These are phyloP conservation scores for Micromussa lordhowensis DNA, from an alignment of 92 coral and sea anemone species.

Conservation along the genomic window DNA sequence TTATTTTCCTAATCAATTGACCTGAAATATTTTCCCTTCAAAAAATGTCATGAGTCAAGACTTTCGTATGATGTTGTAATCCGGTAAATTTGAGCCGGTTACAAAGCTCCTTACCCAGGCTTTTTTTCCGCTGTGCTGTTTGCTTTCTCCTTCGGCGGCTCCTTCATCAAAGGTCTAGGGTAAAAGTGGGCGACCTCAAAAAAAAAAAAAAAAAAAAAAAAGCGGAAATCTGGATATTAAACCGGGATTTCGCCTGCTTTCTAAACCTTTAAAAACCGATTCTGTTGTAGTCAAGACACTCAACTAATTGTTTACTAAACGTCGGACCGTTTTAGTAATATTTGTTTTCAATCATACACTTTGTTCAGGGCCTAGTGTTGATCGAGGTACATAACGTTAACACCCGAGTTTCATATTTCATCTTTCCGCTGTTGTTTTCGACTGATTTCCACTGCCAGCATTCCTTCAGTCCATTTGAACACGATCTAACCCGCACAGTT, in stretches of 20 bases:
- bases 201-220: too few relatives aligned
- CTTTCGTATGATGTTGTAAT: neutral
- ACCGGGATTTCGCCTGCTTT: neutral
- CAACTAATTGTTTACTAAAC: neutral
- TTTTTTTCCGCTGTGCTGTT: neutral
- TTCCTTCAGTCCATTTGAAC: too few relatives aligned
- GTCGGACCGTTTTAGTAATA: neutral
- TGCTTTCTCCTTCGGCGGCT: neutral
- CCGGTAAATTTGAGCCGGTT: neutral
- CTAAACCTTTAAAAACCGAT: neutral
- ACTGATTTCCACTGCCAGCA: neutral
- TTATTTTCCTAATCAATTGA: neutral
- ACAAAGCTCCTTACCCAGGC: neutral
- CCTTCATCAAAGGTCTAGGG: neutral
- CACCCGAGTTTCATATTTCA: neutral
- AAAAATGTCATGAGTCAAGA: neutral
- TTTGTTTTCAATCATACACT: neutral
- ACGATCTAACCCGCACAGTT: too few relatives aligned
- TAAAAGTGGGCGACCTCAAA: neutral
- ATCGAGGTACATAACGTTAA: neutral
- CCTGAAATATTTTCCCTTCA: neutral
- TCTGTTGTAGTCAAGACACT: neutral
- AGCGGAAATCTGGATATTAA: neutral
- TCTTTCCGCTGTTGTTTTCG: neutral
- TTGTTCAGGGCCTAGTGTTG: neutral